Evolutionary conservation across 2,113 vertebrate species (phyloP).

Genomic region (Tychaedon coryphoeus): DNA sequence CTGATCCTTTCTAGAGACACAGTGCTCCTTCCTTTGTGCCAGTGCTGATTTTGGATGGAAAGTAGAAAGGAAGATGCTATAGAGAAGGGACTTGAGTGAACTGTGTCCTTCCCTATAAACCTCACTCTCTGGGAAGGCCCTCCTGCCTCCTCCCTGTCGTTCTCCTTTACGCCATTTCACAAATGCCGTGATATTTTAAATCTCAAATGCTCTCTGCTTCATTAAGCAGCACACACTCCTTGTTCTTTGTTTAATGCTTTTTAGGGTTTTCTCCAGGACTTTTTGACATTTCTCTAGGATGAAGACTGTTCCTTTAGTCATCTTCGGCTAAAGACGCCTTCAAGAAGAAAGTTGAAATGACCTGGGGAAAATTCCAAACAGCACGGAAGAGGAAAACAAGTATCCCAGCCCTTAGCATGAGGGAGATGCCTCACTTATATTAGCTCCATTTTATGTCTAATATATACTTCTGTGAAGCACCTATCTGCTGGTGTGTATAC

Average conservation of each 20-base stretch:
- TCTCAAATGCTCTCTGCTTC: background rate
- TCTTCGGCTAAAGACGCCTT: conserved; percentile 64
- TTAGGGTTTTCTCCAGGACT: conserved; percentile 70
- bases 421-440: conserved; percentile 41
- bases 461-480: conserved; percentile 62
- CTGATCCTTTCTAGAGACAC: background rate
- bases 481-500: conserved; percentile 12
- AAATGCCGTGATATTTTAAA: background rate
- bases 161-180: background rate
- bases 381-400: conserved; percentile 65
- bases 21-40: background rate
- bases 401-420: conserved; percentile 59
- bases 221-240: conserved; percentile 41
- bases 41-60: background rate
- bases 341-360: conserved; percentile 67
- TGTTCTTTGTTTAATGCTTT: conserved; percentile 65
- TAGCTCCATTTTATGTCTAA: conserved; percentile 20
- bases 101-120: background rate
- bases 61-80: background rate
- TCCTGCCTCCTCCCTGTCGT: background rate
- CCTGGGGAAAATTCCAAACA: conserved; percentile 71
- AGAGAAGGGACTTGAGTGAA: background rate
- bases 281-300: conserved; percentile 68
- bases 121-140: background rate
- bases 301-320: conserved; percentile 68